A percentile compares a stretch with the other conserved stretches of the same genome.
Evolutionary conservation across 1,140 invertebrate genomes (phyloP).

Genomic region (Cepaea nemoralis): DNA sequence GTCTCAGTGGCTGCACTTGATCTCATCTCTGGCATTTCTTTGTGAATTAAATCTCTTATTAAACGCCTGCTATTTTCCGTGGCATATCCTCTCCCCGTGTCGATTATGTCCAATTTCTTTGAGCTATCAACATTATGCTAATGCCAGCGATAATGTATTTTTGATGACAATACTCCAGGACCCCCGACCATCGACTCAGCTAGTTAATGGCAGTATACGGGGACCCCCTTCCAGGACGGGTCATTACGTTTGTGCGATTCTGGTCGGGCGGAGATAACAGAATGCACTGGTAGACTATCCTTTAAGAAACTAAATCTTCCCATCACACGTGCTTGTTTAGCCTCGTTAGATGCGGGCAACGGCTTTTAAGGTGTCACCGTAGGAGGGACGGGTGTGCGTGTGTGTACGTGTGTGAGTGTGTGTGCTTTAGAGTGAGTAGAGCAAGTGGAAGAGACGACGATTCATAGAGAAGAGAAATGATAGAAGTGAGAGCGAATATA

Average conservation of each 20-base stretch:
- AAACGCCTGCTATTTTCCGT: no score
- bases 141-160: not conserved
- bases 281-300: not conserved
- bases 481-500: no score
- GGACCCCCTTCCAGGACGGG: not conserved
- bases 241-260: not conserved
- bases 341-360: not conserved
- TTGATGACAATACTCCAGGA: not conserved
- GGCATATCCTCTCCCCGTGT: no score
- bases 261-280: not conserved
- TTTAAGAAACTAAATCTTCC: not conserved
- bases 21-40: no score
- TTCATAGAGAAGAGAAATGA: no score
- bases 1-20: no score
- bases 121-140: not conserved
- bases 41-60: no score
- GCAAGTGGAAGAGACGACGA: no score
- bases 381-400: not conserved
- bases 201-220: not conserved
- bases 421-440: no score
- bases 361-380: not conserved
- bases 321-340: constrained; percentile 10
- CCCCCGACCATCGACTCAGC: not conserved
- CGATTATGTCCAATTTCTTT: not conserved
- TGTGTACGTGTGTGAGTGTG: no score